Conservation (phyloP, 2,113 vertebrate species). For the Gymnogyps californianus region DNA sequence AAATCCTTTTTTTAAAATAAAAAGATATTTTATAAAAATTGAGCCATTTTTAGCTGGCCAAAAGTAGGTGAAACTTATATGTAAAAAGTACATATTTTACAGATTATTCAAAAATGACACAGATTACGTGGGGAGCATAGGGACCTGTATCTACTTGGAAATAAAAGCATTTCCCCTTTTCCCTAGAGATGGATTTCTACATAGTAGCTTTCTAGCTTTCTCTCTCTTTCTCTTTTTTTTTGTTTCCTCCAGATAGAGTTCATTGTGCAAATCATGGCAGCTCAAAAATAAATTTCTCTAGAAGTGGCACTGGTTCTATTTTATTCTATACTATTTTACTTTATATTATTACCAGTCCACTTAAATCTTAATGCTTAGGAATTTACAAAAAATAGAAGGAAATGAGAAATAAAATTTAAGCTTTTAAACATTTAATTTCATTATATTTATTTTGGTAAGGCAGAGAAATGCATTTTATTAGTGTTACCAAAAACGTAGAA, state of each 20-base stretch:
- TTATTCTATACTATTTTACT: background rate
- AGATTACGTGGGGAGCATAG: rapidly evolving
- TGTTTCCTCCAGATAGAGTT: background rate
- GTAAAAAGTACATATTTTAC: background rate
- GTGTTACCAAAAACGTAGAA: background rate
- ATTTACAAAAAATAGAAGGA: background rate
- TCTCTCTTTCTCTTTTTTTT: background rate
- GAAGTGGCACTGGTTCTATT: background rate
- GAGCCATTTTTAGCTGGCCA: background rate
- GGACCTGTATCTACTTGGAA: background rate
- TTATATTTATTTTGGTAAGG: background rate
- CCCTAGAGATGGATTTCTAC: background rate
- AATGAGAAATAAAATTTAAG: background rate
- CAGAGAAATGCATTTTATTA: background rate
- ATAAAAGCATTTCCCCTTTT: background rate
- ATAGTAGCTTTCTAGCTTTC: background rate
- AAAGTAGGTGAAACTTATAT: background rate
- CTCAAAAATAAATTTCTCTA: background rate
- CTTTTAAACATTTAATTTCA: background rate
- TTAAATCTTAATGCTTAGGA: background rate
- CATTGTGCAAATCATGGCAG: background rate
- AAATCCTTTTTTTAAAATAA: background rate
- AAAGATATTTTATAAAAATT: background rate
- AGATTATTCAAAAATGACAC: background rate
- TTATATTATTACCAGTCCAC: background rate